Evolutionary conservation across 2,888 invertebrate genomes (phyloP).

Genomic region (Coleophora flavipennella): DNA sequence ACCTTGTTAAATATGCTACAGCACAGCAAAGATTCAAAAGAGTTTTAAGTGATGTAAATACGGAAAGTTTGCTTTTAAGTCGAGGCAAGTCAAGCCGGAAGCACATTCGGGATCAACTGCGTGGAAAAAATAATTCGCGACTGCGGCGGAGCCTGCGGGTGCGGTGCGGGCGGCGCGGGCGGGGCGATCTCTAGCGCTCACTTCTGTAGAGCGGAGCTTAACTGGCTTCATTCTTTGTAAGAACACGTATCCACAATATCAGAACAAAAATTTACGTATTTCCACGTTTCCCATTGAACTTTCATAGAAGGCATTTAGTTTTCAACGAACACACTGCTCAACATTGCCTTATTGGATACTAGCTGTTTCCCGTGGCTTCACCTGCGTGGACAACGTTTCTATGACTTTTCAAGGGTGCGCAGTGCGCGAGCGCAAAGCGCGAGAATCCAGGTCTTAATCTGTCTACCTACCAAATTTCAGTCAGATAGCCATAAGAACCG

Average conservation of each 20-base stretch:
- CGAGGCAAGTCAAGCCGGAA: constrained; percentile 59
- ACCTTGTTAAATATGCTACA: no score
- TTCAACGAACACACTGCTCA: no score
- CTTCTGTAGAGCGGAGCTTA: no score
- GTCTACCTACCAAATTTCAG: no score
- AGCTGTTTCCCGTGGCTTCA: no score
- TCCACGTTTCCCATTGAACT: constrained; percentile 24
- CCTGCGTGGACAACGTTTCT: no score
- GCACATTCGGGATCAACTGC: constrained; percentile 68
- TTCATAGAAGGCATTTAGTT: constrained; percentile 23
- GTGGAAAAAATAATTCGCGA: constrained; percentile 67
- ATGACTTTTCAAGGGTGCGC: no score
- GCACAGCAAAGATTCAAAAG: no score
- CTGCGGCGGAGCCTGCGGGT: constrained; percentile 32
- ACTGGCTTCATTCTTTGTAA: constrained; percentile 25
- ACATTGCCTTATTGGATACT: no score
- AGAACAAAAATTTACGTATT: constrained; percentile 20
- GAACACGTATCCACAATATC: constrained; percentile 19
- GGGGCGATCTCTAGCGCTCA: constrained; percentile 7
- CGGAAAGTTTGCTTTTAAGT: constrained; percentile 67
- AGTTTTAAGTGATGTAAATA: constrained; percentile 67
- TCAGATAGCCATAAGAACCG: no score
- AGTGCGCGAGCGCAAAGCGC: no score
- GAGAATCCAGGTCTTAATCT: no score
- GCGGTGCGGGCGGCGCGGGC: constrained; percentile 8